phyloP scores from a whole-genome alignment of 1,140 invertebrate genomes.

The Anoplolepis gracilipes region DNA sequence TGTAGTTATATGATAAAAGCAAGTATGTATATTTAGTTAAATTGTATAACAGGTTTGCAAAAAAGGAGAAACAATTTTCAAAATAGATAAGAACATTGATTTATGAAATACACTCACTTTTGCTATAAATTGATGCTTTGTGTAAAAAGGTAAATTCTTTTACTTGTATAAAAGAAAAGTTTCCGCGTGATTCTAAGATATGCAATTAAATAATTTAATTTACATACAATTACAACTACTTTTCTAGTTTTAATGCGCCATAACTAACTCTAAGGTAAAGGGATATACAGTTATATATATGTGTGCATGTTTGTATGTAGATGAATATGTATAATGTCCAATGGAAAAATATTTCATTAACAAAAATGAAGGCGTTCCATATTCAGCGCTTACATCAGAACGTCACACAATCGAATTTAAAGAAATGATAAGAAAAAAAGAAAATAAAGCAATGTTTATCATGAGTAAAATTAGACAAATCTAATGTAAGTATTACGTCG shows the following conservation, averaged over 20 bases:
- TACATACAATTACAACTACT: neutral
- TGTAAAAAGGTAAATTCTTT: conserved; percentile 16
- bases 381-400: neutral
- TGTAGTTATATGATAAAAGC: neutral
- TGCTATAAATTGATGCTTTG: neutral
- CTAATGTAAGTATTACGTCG: neutral
- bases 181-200: neutral
- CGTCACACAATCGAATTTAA: neutral
- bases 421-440: neutral
- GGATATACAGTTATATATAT: neutral
- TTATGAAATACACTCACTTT: neutral
- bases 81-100: neutral
- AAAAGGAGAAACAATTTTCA: conserved; percentile 23
- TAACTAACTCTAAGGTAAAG: neutral
- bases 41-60: neutral
- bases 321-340: conserved; percentile 13
- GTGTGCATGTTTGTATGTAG: conserved; percentile 4
- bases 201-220: conserved; percentile 4
- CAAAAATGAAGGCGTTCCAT: neutral
- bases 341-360: conserved; percentile 5
- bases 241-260: neutral
- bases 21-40: neutral
- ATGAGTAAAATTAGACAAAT: neutral
- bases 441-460: neutral
- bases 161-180: neutral